Evolutionary conservation across 2,113 vertebrate genomes (phyloP).

Genomic region (Thermophis baileyi): DNA sequence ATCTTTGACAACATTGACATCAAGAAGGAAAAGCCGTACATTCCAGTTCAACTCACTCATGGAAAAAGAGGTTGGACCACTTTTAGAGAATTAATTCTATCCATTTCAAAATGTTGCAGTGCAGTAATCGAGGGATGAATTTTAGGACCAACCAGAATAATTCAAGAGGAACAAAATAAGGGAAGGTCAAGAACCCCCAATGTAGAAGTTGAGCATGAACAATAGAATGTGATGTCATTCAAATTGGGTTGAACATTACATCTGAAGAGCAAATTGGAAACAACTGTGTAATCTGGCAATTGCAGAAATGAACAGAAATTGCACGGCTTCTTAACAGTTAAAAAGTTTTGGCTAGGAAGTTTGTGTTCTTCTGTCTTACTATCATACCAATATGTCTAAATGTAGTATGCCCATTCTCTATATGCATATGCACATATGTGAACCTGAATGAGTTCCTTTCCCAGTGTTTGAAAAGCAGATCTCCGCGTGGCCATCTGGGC

Average conservation of each 20-base stretch:
- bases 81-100: neutral
- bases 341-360: neutral
- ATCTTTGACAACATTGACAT: neutral
- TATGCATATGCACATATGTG: neutral
- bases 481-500: accelerated
- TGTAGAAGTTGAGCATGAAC: neutral
- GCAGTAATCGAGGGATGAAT: too few species aligned
- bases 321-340: neutral
- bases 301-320: neutral
- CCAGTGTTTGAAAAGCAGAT: accelerated
- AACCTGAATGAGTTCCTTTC: neutral
- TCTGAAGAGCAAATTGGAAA: neutral
- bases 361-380: neutral
- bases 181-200: neutral
- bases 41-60: neutral
- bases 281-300: neutral
- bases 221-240: neutral
- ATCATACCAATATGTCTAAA: neutral
- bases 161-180: neutral
- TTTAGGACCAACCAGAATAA: neutral
- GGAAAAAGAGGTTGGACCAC: neutral
- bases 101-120: neutral
- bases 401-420: neutral
- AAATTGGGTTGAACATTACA: neutral
- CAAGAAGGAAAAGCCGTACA: neutral